Base-by-base conservation (phyloP, 2,888 invertebrate genomes). In the Hermaeophaga mercurialis region DNA sequence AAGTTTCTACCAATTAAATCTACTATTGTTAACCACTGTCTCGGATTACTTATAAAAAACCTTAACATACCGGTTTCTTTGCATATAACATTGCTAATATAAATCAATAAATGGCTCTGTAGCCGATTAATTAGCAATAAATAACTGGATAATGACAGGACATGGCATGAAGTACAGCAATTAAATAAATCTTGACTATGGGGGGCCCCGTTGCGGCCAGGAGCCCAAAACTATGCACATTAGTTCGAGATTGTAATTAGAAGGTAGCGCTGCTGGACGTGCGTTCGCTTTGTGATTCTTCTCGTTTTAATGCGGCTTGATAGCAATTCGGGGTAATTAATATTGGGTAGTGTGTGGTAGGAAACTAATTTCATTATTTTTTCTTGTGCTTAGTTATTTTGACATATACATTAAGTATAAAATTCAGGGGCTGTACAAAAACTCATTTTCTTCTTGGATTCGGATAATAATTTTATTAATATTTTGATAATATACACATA, bases 71-170 rank as follows among this genome's bases (percentile, higher is more conserved):
- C 55, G 61, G 58, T 63, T 63, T 59, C 57, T 56, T 50, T 38
- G 48, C 48, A 48, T 44, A 48, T 22, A 47, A 43, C 33, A 12
- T 24, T 22, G 39, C 50, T 43, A 50, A 19, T 43, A 49, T 59
- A 59, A 61, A 56, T 61, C 61, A 58, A 56, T 54, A 58, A 58
- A 58, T 44, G 34, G 44, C 34, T 53, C 55, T 53, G 46, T 11
- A 56, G 66, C 63, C 63, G 65, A 71, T 71, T 72, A 72, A 72
- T 72, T 71, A 72, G 67, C 69, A 69, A 70, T 72, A 72, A 71
- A 72, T 70, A 68, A 72, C 62, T 63, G 61, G 58, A 63, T 68
- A 69, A 70, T 67, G 69, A 67, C 69, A 62, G 67, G 60, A 61
- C 61, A 64, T 69, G 63, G 69, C 70, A 69, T 69, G 66, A 62